These are phyloP conservation scores for Malachius bipustulatus DNA, from an alignment of 2,888 invertebrate species.

Conservation along the genomic window DNA sequence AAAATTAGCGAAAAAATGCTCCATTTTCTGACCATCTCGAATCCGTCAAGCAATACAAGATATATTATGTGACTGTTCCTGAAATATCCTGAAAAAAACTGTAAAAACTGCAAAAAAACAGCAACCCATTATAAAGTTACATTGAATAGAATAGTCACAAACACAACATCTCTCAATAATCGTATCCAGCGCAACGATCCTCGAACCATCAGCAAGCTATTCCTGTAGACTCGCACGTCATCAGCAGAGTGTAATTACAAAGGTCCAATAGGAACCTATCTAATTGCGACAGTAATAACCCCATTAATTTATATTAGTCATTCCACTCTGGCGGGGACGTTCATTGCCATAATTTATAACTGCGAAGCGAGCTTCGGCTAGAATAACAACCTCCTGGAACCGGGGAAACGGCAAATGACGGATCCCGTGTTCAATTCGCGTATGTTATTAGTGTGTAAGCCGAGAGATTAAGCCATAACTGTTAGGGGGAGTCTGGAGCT, in stretches of 20 bases:
- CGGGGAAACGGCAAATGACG: constrained; percentile 14
- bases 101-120: no score
- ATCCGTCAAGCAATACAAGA: no score
- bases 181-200: no score
- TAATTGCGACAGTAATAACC: constrained; percentile 3
- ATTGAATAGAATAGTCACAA: no score
- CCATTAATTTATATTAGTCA: constrained; percentile 3
- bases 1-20: no score
- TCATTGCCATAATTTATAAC: constrained; percentile 12
- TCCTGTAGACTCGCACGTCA: no score
- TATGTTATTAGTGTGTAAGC: constrained; percentile 33
- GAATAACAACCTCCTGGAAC: constrained; percentile 13
- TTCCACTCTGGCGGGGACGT: neutral
- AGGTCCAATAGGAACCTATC: neutral
- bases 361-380: constrained; percentile 10
- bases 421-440: constrained; percentile 24
- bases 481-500: constrained; percentile 30
- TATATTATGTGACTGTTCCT: no score
- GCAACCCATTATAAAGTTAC: no score
- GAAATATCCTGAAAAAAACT: no score
- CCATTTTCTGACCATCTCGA: no score
- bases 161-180: no score
- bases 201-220: no score
- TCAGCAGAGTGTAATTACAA: neutral
- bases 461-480: constrained; percentile 37